Evolutionary conservation across 2,113 vertebrate species (phyloP).

Genomic region (Caretta caretta): DNA sequence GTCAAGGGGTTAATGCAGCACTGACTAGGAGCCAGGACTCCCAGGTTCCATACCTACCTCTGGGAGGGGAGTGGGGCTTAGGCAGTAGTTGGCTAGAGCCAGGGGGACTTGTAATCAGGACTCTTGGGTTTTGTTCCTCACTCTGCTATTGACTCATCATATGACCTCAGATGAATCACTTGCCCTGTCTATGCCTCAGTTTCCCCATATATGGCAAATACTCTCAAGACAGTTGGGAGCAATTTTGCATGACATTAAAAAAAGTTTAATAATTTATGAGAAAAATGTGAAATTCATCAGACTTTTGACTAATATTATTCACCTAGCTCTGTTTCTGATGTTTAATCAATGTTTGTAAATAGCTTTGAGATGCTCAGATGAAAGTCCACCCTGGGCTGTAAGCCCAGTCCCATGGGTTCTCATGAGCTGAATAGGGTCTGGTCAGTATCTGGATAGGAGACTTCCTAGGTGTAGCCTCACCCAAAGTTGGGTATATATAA

Average conservation of each 20-base stretch:
- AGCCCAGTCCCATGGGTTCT: not conserved
- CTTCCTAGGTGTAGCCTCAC: not conserved
- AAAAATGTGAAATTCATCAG: constrained; percentile 25
- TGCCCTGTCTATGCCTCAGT: not conserved
- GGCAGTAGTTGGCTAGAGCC: not conserved
- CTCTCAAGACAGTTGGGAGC: not conserved
- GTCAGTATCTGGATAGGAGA: not conserved
- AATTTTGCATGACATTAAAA: not conserved
- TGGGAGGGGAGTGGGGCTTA: not conserved
- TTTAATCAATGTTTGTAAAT: constrained; percentile 62
- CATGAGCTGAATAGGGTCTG: not conserved
- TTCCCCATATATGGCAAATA: not conserved
- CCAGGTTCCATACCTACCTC: not conserved
- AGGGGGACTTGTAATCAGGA: fast-evolving
- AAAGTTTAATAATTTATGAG: constrained; percentile 48
- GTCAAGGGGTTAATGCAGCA: fast-evolving
- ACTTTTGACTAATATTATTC: constrained; percentile 48
- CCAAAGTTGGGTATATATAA: too few relatives aligned
- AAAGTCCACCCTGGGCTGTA: not conserved
- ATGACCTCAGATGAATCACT: not conserved
- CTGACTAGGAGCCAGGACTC: not conserved
- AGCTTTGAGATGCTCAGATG: constrained; percentile 60
- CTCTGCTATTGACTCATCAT: fast-evolving
- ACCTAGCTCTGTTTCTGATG: constrained; percentile 47
- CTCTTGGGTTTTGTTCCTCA: not conserved